Percentiles rank a stretch among this genome's conserved stretches.
Evolutionary conservation across 2,797 vertebrate species (phyloP).

Genomic region (Manis crassicaudata): DNA sequence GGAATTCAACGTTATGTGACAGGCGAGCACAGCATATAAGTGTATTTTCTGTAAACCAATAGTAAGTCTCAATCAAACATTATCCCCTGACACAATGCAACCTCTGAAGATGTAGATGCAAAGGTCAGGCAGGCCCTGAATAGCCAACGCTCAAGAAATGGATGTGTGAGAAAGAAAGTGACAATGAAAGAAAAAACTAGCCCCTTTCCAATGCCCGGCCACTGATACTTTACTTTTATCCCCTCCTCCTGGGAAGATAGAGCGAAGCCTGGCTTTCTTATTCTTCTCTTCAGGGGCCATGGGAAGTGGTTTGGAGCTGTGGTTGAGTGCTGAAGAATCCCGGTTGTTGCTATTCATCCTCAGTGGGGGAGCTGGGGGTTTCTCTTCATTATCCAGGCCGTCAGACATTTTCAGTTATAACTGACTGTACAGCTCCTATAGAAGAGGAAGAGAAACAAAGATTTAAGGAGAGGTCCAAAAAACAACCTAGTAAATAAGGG

Average conservation of each 20-base stretch:
- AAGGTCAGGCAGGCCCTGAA: slow-evolving; percentile 53
- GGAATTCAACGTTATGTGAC: slow-evolving; percentile 45
- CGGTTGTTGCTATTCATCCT: slow-evolving; percentile 99
- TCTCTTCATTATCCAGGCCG: slow-evolving; percentile 98
- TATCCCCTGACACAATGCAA: slow-evolving; percentile 61
- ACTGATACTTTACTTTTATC: slow-evolving; percentile 96
- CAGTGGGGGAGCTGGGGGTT: slow-evolving; percentile 98
- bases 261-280: slow-evolving; percentile 98
- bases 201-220: slow-evolving; percentile 60
- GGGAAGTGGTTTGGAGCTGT: slow-evolving; percentile 97
- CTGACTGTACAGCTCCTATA: slow-evolving; percentile 93
- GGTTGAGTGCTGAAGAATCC: slow-evolving; percentile 96
- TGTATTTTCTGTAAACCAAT: slow-evolving; percentile 37
- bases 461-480: neutral
- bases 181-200: slow-evolving; percentile 49
- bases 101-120: slow-evolving; percentile 56
- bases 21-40: slow-evolving; percentile 5
- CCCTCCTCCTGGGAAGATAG: slow-evolving; percentile 98
- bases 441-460: slow-evolving; percentile 65
- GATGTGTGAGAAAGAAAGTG: slow-evolving; percentile 44
- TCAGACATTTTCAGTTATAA: slow-evolving; percentile 98
- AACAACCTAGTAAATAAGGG: neutral
- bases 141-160: slow-evolving; percentile 24
- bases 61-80: slow-evolving; percentile 47
- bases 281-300: slow-evolving; percentile 99